Base-by-base conservation (phyloP, 2,797 vertebrate species). In the Staurois parvus region DNA sequence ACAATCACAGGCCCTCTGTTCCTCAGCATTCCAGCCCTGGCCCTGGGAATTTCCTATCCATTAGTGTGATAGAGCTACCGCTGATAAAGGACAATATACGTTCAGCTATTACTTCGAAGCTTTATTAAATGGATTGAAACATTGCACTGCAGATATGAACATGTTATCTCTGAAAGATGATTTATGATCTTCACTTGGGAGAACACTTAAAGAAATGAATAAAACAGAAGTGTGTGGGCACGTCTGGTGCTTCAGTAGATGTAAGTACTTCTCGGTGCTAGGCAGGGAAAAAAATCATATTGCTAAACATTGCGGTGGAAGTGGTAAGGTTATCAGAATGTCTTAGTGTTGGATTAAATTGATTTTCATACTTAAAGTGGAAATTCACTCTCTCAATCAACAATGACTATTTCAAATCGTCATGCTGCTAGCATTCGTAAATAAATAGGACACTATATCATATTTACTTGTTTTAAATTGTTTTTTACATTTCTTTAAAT, bases 161-260 rank as follows among this genome's bases (percentile, higher is more conserved):
- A 21, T 24, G 21, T 59, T 59, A 59, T 59, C 52, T 59, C 21
- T 8, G 52, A 59, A 59, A 59, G 52, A 59, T 59, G 21, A 59
- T 24, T 59, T 59, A 59, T 59, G 52, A 59, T 59, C 6, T 59
- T 8, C 52, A 59, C 89, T 90, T 90, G 89, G 89, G 90, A 90
- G 89, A 89, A 89, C 90, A 89, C 88, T 90, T 90, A 92, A 59
- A 59, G 52, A 24, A 59, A 59, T 59, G 52, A 59, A 59, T 59
- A 59, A 59, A 59, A 59, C 52, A 24, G 21, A 59, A 59, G 52
- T 59, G 52, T 21, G 21, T 59, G 21, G 52, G 19, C 52, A 59
- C 7, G 52, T 59, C 19, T 59, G n/a, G 52, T 59, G 52, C 52
- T 59, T 56, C 15, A 56, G 48, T 56, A 56, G 48, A 56, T 56